Evolutionary conservation across 2,113 vertebrate species (phyloP).

Genomic region (Elephas maximus): DNA sequence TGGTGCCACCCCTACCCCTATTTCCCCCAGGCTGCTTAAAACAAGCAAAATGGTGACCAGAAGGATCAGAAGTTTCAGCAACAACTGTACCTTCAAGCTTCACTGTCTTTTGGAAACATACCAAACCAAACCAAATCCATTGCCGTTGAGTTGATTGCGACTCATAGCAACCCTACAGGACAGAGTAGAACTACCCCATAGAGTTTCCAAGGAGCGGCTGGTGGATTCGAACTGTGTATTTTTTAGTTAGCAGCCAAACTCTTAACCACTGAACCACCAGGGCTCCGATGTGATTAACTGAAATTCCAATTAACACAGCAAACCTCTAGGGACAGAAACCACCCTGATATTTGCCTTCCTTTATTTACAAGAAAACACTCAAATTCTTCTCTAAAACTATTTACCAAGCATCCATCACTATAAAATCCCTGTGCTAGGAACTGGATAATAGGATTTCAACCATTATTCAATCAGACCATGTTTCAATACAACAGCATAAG

Average conservation of each 20-base stretch:
- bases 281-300: not conserved
- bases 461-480: not conserved
- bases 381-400: not conserved
- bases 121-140: conserved; percentile 2
- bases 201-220: no score
- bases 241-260: no score
- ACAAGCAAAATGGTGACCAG: conserved; percentile 75
- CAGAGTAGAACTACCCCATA: no score
- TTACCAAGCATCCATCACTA: not conserved
- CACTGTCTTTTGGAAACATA: conserved; percentile 75
- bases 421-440: not conserved
- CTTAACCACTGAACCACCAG: not conserved
- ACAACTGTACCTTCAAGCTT: conserved; percentile 73
- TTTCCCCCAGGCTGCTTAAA: not conserved
- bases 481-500: conserved; percentile 6
- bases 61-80: conserved; percentile 68
- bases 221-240: no score
- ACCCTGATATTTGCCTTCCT: not conserved
- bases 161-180: no score
- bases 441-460: not conserved
- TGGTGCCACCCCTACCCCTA: not conserved
- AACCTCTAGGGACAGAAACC: conserved; percentile 48
- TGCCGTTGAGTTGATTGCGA: no score
- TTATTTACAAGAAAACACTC: conserved; percentile 51
- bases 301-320: conserved; percentile 72